A percentile compares a stretch with the other conserved stretches of the same genome.
Evolutionary conservation across 2,888 invertebrate species (phyloP).

Genomic region (Ophonus ardosiacus): DNA sequence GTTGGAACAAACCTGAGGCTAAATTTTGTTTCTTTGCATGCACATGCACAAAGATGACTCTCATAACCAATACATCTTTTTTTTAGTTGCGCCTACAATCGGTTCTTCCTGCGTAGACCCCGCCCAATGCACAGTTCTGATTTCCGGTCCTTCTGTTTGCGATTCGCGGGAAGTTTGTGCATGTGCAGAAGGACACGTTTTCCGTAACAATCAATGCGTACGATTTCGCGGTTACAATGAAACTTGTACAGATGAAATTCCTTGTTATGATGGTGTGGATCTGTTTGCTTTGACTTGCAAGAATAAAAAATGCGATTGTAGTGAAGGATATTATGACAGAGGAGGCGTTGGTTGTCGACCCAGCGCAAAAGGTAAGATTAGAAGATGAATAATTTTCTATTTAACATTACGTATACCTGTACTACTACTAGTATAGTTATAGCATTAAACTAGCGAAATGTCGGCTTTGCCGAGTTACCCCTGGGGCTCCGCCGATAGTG

Average conservation of each 20-base stretch:
- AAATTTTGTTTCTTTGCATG: too few relatives aligned
- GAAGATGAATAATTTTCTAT: too few relatives aligned
- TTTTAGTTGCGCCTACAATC: slow-evolving; percentile 19
- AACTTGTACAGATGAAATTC: background rate
- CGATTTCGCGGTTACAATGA: slow-evolving; percentile 6
- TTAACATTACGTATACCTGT: too few relatives aligned
- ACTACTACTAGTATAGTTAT: too few relatives aligned
- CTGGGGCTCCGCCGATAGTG: too few relatives aligned
- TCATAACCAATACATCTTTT: too few relatives aligned
- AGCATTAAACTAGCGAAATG: too few relatives aligned
- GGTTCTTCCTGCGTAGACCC: slow-evolving; percentile 10
- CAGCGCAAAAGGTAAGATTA: slow-evolving; percentile 5
- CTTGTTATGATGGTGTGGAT: slow-evolving; percentile 30
- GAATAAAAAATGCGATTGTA: background rate
- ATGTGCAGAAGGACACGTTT: background rate
- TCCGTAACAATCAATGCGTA: background rate
- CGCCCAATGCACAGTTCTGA: background rate
- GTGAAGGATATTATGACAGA: slow-evolving; percentile 11
- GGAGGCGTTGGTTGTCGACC: background rate
- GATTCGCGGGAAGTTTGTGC: background rate
- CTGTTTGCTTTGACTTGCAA: slow-evolving; percentile 4
- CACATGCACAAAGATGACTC: too few relatives aligned
- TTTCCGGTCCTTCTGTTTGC: background rate
- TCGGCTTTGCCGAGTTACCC: too few relatives aligned
- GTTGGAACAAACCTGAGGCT: too few relatives aligned